phyloP scores from a whole-genome alignment of 2,888 invertebrate species.

The Calliphora vomitoria region DNA sequence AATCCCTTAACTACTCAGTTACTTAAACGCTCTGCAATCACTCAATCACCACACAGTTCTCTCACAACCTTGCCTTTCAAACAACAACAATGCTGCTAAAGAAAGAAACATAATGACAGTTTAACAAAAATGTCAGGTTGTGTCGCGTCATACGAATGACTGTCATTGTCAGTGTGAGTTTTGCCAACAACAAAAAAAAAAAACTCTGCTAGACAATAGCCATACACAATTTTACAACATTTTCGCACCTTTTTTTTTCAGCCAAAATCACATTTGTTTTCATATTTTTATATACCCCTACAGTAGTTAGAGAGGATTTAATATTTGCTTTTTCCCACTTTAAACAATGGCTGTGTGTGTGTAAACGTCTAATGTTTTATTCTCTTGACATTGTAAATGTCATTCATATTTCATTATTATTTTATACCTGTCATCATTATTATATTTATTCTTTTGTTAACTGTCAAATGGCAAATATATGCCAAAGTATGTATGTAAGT shows the following conservation, averaged over 20 bases:
- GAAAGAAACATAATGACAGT: slow-evolving; percentile 52
- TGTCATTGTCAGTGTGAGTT: slow-evolving; percentile 22
- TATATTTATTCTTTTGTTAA: slow-evolving; percentile 30
- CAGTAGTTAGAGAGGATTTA: slow-evolving; percentile 29
- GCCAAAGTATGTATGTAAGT: neutral
- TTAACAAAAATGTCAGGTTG: slow-evolving; percentile 68
- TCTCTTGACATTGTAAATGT: slow-evolving; percentile 39
- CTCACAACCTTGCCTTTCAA: slow-evolving; percentile 23
- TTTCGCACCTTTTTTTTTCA: slow-evolving; percentile 72
- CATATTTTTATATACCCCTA: slow-evolving; percentile 10
- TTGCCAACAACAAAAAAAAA: neutral
- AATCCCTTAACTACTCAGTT: slow-evolving; percentile 64
- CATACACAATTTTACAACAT: slow-evolving; percentile 17
- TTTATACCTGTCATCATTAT: slow-evolving; percentile 61
- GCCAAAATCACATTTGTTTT: slow-evolving; percentile 32
- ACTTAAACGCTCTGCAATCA: neutral
- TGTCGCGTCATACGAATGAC: slow-evolving; percentile 67
- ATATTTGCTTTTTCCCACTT: slow-evolving; percentile 69
- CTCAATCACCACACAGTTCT: neutral
- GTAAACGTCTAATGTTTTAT: slow-evolving; percentile 2
- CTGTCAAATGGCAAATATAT: slow-evolving; percentile 52
- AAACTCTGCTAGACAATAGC: slow-evolving; percentile 45
- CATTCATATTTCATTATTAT: slow-evolving; percentile 52
- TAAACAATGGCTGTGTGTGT: slow-evolving; percentile 48
- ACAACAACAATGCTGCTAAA: slow-evolving; percentile 10